Percentiles rank a stretch among this genome's conserved stretches.
These are phyloP conservation scores for Hirtodrosophila cameraria DNA, from an alignment of 2,888 invertebrate species.

Conservation along the genomic window DNA sequence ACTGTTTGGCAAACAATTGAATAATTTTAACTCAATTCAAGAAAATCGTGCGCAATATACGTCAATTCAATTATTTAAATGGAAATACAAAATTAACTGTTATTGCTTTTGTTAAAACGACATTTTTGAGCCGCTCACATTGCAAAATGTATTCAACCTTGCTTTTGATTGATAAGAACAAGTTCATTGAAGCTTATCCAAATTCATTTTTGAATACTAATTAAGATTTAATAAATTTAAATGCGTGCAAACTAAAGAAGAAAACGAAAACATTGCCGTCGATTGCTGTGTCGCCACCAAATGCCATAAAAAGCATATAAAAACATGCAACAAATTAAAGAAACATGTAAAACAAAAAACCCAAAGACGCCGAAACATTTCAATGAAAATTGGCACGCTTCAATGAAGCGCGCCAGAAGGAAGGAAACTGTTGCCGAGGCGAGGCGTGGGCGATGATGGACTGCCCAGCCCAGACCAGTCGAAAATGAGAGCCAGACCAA, in stretches of 20 bases:
- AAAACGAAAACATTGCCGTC: constrained; percentile 19
- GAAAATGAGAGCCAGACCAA: background rate
- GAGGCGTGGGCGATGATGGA: constrained; percentile 67
- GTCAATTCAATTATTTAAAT: constrained; percentile 13
- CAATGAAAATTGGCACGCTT: constrained; percentile 74
- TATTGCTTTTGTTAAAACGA: background rate
- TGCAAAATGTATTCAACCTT: background rate
- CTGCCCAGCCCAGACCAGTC: constrained; percentile 54
- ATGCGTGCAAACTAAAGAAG: constrained; percentile 1
- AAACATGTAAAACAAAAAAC: constrained; percentile 24
- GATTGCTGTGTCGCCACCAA: constrained; percentile 14
- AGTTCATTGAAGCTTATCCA: background rate
- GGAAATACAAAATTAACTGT: background rate
- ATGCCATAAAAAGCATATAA: constrained; percentile 31
- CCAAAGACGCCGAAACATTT: constrained; percentile 66
- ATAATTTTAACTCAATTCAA: constrained; percentile 3
- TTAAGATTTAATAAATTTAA: constrained; percentile 19
- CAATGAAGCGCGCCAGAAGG: constrained; percentile 64
- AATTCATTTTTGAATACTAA: constrained; percentile 6
- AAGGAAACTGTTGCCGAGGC: constrained; percentile 34
- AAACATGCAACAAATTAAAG: constrained; percentile 53
- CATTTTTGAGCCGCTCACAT: constrained; percentile 18
- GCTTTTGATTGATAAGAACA: constrained; percentile 23
- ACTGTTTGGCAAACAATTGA: constrained; percentile 26
- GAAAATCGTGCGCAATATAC: constrained; percentile 32